These are phyloP conservation scores for Mnemiopsis leidyi DNA, from an alignment of 37 sponge, comb jelly and placozoan genomes.

Conservation along the genomic window DNA sequence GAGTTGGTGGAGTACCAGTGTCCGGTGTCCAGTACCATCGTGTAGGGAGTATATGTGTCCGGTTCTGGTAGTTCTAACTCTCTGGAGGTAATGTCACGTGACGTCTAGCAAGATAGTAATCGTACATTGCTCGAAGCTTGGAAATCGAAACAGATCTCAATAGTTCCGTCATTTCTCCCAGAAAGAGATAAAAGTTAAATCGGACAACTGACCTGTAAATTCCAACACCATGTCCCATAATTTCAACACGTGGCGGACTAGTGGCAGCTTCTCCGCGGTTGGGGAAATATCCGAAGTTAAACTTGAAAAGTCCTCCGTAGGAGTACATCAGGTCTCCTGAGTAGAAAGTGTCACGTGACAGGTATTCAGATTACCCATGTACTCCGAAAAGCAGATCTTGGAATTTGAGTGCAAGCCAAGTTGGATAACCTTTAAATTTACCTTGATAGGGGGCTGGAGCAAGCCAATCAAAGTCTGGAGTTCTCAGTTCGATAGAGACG, in stretches of 20 bases:
- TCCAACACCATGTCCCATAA: not conserved
- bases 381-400: no score
- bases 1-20: not conserved
- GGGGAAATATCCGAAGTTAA: conserved; percentile 41
- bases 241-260: not conserved
- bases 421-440: not conserved
- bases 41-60: not conserved
- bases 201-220: not conserved
- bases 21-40: not conserved
- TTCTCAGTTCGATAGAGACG: not conserved
- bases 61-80: conserved; percentile 6
- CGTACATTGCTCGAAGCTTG: no score
- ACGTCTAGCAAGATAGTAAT: no score
- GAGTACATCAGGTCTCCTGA: conserved; percentile 15
- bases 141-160: no score
- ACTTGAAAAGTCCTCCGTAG: conserved; percentile 30
- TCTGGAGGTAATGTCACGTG: no score
- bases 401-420: no score
- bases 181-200: no score
- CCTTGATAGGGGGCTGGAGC: not conserved
- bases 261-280: not conserved
- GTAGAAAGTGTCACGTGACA: no score
- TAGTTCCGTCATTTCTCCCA: no score
- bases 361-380: no score
- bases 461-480: not conserved